A percentile compares a stretch with the other conserved stretches of the same genome.
These are phyloP conservation scores for Parnassius mnemosyne DNA, from an alignment of 2,888 invertebrate genomes.

Conservation along the genomic window DNA sequence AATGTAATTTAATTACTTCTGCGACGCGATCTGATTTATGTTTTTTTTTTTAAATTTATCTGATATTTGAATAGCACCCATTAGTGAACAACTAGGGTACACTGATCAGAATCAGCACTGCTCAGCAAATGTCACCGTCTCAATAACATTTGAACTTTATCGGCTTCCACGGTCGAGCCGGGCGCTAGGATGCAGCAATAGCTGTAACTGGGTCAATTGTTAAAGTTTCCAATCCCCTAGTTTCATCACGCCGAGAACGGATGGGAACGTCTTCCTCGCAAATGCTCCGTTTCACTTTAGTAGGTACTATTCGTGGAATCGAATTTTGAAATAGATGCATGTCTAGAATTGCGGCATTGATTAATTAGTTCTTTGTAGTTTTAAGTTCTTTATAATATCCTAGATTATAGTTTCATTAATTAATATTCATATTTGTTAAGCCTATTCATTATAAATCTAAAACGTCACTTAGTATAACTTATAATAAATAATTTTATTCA, in stretches of 20 bases:
- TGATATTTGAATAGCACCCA: too few species aligned
- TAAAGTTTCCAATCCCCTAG: conserved; percentile 20
- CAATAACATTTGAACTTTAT: conserved; percentile 12
- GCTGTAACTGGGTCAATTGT: conserved; percentile 20
- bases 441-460: too few species aligned
- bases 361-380: not conserved
- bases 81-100: not conserved
- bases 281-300: conserved; percentile 34
- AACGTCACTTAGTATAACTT: too few species aligned
- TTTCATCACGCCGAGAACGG: conserved; percentile 29
- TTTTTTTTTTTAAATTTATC: too few species aligned
- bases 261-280: conserved; percentile 31
- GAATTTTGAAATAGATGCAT: not conserved
- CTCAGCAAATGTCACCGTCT: conserved; percentile 7
- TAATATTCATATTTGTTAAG: too few species aligned
- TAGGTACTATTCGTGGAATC: conserved; percentile 7
- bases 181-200: conserved; percentile 14
- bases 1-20: too few species aligned
- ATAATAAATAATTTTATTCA: too few species aligned
- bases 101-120: conserved; percentile 6
- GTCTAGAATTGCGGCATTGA: not conserved
- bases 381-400: not conserved
- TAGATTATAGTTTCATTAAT: too few species aligned
- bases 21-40: too few species aligned
- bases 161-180: conserved; percentile 7